phyloP scores from a whole-genome alignment of 2,888 invertebrate genomes.

The Coleophora deauratella region DNA sequence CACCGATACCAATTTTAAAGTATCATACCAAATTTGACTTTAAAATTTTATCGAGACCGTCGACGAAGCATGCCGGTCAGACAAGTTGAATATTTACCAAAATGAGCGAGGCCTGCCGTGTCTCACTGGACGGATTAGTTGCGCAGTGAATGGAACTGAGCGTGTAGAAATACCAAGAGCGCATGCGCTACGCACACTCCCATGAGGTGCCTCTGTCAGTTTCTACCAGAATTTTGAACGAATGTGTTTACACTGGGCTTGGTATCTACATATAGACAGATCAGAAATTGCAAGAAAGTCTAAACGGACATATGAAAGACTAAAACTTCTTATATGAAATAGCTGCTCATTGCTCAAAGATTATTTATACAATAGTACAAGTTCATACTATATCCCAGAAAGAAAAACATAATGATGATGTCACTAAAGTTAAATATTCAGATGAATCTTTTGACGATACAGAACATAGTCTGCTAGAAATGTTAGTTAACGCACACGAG shows the following conservation, averaged over 20 bases:
- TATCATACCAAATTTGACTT: constrained; percentile 67
- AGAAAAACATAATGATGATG: too few species aligned
- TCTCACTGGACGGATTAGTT: constrained; percentile 46
- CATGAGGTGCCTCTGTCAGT: constrained; percentile 25
- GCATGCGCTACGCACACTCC: constrained; percentile 64
- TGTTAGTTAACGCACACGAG: not conserved
- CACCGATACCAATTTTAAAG: constrained; percentile 62
- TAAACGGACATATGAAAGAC: too few species aligned
- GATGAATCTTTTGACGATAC: not conserved
- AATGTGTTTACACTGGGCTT: constrained; percentile 25
- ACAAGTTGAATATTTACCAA: constrained; percentile 52
- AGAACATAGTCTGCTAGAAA: not conserved
- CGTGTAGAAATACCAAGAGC: constrained; percentile 46
- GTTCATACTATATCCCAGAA: too few species aligned
- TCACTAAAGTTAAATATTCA: too few species aligned
- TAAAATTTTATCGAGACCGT: constrained; percentile 54
- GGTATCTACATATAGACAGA: too few species aligned
- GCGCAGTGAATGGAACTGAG: constrained; percentile 63
- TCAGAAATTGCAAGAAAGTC: too few species aligned
- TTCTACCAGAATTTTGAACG: constrained; percentile 30
- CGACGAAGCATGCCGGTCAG: constrained; percentile 41
- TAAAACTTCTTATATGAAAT: too few species aligned
- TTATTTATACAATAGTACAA: too few species aligned
- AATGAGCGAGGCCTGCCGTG: constrained; percentile 30
- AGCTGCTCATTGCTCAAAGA: too few species aligned